A percentile compares a stretch with the other conserved stretches of the same genome.
Evolutionary conservation across 1,140 invertebrate genomes (phyloP).

Genomic region (Formica selysi): DNA sequence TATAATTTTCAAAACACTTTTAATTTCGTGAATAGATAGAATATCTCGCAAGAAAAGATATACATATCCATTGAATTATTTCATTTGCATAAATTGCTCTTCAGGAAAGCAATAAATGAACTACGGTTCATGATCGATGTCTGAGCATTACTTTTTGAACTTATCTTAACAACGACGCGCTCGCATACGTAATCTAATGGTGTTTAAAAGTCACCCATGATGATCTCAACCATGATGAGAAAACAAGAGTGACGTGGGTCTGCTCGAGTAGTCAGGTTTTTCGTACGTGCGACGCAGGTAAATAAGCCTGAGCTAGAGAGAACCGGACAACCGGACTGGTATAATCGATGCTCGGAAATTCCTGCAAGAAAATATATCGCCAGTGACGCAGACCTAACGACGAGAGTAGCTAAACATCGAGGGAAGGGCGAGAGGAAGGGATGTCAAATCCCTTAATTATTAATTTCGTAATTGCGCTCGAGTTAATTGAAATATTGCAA

Average conservation of each 20-base stretch:
- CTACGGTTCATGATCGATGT: not conserved
- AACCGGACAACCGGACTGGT: slow-evolving; percentile 27
- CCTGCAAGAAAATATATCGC: slow-evolving; percentile 30
- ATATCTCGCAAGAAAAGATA: not conserved
- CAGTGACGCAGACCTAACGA: not conserved
- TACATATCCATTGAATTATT: not conserved
- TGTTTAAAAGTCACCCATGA: slow-evolving; percentile 49
- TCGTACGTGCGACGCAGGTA: slow-evolving; percentile 51
- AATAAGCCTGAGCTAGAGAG: slow-evolving; percentile 34
- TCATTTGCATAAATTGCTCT: not conserved
- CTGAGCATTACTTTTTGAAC: not conserved
- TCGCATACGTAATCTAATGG: slow-evolving; percentile 46
- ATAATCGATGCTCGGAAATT: slow-evolving; percentile 50
- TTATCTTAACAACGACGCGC: slow-evolving; percentile 5
- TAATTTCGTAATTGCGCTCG: slow-evolving; percentile 32
- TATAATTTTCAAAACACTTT: too few relatives aligned
- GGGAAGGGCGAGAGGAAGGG: too few relatives aligned
- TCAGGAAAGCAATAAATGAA: not conserved
- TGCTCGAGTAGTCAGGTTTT: slow-evolving; percentile 46
- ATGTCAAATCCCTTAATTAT: slow-evolving; percentile 43
- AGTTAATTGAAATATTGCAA: slow-evolving; percentile 38
- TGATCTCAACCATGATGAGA: slow-evolving; percentile 48
- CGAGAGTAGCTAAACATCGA: not conserved
- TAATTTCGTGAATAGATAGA: too few relatives aligned
- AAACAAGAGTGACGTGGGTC: slow-evolving; percentile 55